Evolutionary conservation across 2,113 vertebrate species (phyloP), one percentile per base, ranked within the genome.

Genomic region (Stegastes partitus): DNA sequence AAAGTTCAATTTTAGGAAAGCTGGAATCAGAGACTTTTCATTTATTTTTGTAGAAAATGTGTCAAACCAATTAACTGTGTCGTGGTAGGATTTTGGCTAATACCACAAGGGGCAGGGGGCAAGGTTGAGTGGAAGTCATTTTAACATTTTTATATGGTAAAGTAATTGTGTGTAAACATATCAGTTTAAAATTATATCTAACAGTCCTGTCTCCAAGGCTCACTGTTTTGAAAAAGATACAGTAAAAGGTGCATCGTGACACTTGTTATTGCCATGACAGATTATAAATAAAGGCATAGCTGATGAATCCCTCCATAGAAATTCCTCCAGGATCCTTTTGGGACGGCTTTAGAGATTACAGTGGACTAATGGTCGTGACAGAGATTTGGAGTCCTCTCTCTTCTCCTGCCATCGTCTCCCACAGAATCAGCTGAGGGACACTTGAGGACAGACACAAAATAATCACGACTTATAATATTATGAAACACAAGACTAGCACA

Each of bases 271-370:
- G 11, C 11, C 56, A 26, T 72, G 65, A 68, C 63, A 44, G 62
- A 65, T 81, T 81, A 68, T 62, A 59, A 83, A 73, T 81, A 81
- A 81, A 85, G 57, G 23, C 73, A 66, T 37, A 56, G 77, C 77
- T 75, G 74, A 77, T 76, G 31, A 78, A 62, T 51, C 80, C 79
- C 64, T 81, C 73, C 61, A 83, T 79, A 72, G 77, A 81, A 81
- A 90, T 89, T 81, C 82, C 69, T 68, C 12, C 34, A 74, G 77
- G 57, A 77, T 34, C 61, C 59, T 68, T 57, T 21, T 42, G 15
- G 72, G 67, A 0, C 2, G 37, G 75, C 78, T 76, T 82, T 65
- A 67, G 65, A 79, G 85, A 86, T 86, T 51, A 90, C 11, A 49
- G 68, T 2, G 64, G 63, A 67, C 65, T 77, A 77, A 66, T 21